Base-by-base conservation (phyloP, 30 jellyfish, hydroid and myxozoan species). In the Catostylus mosaicus region DNA sequence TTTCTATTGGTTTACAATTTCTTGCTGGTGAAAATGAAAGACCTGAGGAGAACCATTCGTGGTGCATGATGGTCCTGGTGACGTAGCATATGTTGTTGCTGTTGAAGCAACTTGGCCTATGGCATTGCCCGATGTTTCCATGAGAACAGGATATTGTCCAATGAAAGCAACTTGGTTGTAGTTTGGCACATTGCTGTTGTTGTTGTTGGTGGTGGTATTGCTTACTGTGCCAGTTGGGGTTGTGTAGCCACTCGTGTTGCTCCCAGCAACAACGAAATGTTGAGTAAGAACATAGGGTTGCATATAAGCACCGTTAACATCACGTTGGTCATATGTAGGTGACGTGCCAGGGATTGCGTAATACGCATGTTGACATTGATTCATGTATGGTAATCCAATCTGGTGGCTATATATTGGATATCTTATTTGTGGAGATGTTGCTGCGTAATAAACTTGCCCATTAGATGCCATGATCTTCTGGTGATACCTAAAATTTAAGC, bases 141-240 rank as follows among this genome's bases (percentile, higher is more conserved):
- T 63, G 52, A 79, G 89, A 48, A 79, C 89, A 60, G 94, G 94
- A 51, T 83, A 83, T 46, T 83, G 94, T 18, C 85, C 85, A 35
- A 83, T 67, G 73, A 83, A 83, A 1, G 94, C 87, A 73, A 83
- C 94, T 38, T 83, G 94, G 38, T 72, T 83, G 80, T 83, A 83
- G 26, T 72, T 73, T 0, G 94, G 94, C 29, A 83, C 70, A 66
- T 48, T 67, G 82, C 46, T 77, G 88, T 79, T 79, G 59, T 40
- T 75, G 10, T 59, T 75, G 65, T 35, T 75, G 59, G 8, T 48
- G 73, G 26, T 61, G 48, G 26, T 54, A 82, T 52, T 51, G 14
- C 51, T 30, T 26, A 82, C 46, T 2, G 82, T 30, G 46, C 68
- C 77, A 31, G 12, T 65, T 30, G 51, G 77, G 26, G 77, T 65